Conservation (phyloP, 1,140 invertebrate genomes). For the Drosophila tsacasi region DNA sequence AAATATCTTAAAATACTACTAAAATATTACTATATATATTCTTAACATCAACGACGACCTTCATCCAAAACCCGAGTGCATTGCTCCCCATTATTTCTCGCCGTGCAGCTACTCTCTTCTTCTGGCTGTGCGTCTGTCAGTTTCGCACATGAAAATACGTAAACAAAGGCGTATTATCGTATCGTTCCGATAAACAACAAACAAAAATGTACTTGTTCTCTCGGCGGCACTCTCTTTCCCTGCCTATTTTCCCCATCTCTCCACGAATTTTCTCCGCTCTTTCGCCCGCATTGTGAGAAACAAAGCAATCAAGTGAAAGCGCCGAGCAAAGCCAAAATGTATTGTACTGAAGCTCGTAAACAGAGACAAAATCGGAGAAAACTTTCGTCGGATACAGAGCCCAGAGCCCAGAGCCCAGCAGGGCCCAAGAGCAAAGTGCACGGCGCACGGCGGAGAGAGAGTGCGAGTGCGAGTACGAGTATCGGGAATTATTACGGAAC, state of each 20-base stretch:
- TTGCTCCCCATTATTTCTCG: slow-evolving; percentile 7
- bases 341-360: slow-evolving; percentile 52
- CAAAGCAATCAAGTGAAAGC: slow-evolving; percentile 82
- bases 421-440: slow-evolving; percentile 79
- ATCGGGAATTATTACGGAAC: slow-evolving; percentile 75
- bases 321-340: slow-evolving; percentile 54
- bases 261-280: slow-evolving; percentile 46
- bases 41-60: neutral
- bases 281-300: slow-evolving; percentile 64
- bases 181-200: slow-evolving; percentile 77
- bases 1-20: neutral
- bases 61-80: neutral
- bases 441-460: slow-evolving; percentile 66
- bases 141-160: slow-evolving; percentile 75
- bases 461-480: slow-evolving; percentile 14
- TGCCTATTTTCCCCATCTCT: slow-evolving; percentile 1
- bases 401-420: slow-evolving; percentile 29
- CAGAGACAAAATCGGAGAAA: slow-evolving; percentile 48
- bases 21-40: too few species aligned
- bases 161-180: slow-evolving; percentile 73
- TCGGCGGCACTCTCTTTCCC: slow-evolving; percentile 19
- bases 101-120: neutral
- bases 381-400: slow-evolving; percentile 61
- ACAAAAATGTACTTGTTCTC: slow-evolving; percentile 60
- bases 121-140: slow-evolving; percentile 35